A percentile compares a stretch with the other conserved stretches of the same genome.
phyloP scores from a whole-genome alignment of 2,888 invertebrate genomes.

The Cetonia aurata region DNA sequence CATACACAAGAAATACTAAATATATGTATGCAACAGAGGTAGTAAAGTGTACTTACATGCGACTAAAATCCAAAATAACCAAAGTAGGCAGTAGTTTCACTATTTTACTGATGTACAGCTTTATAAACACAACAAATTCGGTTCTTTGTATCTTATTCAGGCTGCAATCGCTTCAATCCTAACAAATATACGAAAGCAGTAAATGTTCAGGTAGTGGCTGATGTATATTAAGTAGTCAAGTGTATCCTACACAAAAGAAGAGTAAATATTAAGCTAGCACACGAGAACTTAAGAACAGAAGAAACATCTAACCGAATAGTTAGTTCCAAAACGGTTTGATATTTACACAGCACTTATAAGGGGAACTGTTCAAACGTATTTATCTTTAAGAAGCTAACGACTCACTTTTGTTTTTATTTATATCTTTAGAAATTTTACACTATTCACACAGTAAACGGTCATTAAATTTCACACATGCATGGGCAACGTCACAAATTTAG shows the following conservation, averaged over 20 bases:
- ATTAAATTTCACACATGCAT: conserved; percentile 4
- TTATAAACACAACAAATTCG: conserved; percentile 32
- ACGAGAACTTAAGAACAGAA: conserved; percentile 15
- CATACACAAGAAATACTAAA: conserved; percentile 10
- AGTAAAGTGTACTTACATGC: conserved; percentile 41
- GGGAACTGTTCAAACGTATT: conserved; percentile 48
- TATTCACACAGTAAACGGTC: conserved; percentile 12
- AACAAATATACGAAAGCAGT: conserved; percentile 24
- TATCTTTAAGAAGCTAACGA: conserved; percentile 49
- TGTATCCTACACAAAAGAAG: conserved; percentile 34
- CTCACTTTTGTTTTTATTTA: conserved; percentile 54
- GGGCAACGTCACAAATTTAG: conserved; percentile 20
- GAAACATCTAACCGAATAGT: conserved; percentile 27
- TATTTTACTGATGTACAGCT: conserved; percentile 13
- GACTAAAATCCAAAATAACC: conserved; percentile 43
- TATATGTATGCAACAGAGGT: conserved; percentile 7
- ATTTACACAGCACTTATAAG: conserved; percentile 57
- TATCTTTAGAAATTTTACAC: conserved; percentile 20
- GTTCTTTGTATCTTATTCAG: conserved; percentile 25
- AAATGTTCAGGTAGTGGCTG: conserved; percentile 27
- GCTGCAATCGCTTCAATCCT: not conserved
- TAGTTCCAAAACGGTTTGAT: conserved; percentile 52
- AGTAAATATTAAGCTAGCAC: conserved; percentile 46
- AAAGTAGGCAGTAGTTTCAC: conserved; percentile 32
- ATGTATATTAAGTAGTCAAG: conserved; percentile 10